Base-by-base conservation (phyloP, 30 jellyfish, hydroid and myxozoan genomes). In the Turritopsis rubra region DNA sequence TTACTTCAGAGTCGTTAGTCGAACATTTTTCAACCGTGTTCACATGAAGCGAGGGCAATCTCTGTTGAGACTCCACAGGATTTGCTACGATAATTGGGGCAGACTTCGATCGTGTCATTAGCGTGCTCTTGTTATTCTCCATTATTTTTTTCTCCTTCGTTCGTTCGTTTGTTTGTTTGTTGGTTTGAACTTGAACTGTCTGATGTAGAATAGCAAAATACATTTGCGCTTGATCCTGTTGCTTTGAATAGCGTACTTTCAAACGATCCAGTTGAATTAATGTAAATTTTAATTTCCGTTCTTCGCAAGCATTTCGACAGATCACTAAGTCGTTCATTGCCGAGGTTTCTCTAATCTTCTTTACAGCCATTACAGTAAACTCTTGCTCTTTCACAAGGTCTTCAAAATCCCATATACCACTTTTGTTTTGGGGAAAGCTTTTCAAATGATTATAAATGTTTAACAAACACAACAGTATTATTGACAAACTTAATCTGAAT, bases 231-330 rank as follows among this genome's bases (percentile, higher is more conserved):
- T 66, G 27, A 3, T 66, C 76, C 29, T 66, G 76, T 17, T 66
- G 76, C 29, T 66, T 66, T 1, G 27, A n/a, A 18, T 66, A 66
- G 7, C 29, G 27, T 8, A 1, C 8, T 25, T 66, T 66, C 29
- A 66, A 66, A 17, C 76, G 76, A n/a, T 66, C 76, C 5, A 66
- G 7, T 3, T 66, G 17, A n/a, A 5, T 8, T 66, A 66, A 66
- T 25, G 76, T 66, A 17, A n/a, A 66, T 18, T 66, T 66, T 18
- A 66, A 25, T 25, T 66, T 66, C 8, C 76, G 76, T 25, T 66
- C 76, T 66, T 66, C 76, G 29, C 76, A 66, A n/a, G 76, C 76
- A 25, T 66, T 66, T n/a, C 76, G 76, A 25, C 28, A 66, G 5
- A 66, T 66, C 28, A 66, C 76, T 9, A 66, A 66, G 17, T 66